phyloP scores from a whole-genome alignment of 1,140 invertebrate genomes.

The Harpegnathos saltator region DNA sequence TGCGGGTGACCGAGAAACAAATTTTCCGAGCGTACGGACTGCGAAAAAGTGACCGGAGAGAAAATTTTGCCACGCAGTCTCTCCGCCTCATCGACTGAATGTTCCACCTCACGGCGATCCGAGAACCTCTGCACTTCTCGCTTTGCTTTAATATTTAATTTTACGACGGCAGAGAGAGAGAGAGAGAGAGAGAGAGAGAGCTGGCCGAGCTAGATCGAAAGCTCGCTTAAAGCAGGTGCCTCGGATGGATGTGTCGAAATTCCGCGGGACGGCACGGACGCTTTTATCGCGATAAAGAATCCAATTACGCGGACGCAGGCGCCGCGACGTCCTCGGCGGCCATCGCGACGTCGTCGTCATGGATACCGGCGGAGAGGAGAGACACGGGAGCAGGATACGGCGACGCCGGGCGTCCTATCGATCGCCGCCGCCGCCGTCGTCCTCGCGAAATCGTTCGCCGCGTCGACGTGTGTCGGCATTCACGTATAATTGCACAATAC shows the following conservation, averaged over 20 bases:
- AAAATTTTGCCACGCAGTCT: no score
- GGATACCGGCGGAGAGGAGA: constrained; percentile 79
- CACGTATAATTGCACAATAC: background rate
- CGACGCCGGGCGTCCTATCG: constrained; percentile 56
- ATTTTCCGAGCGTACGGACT: no score
- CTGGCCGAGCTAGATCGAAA: no score
- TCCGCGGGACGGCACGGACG: constrained; percentile 7
- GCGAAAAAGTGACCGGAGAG: no score
- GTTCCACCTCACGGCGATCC: no score
- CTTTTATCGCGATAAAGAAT: constrained; percentile 48
- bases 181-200: no score
- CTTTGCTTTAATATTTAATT: no score
- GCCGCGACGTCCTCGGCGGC: constrained; percentile 78
- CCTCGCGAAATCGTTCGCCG: constrained; percentile 46
- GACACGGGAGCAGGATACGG: constrained; percentile 58
- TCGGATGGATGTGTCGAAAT: constrained; percentile 33
- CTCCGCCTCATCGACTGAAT: no score
- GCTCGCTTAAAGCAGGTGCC: no score
- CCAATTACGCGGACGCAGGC: constrained; percentile 77
- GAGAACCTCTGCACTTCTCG: no score
- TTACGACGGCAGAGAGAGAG: no score
- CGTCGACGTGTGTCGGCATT: background rate
- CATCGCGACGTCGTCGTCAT: constrained; percentile 80
- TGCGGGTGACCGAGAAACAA: no score
- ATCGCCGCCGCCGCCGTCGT: constrained; percentile 55